These are phyloP conservation scores for Biston betularia DNA, from an alignment of 2,888 invertebrate species.

Conservation along the genomic window DNA sequence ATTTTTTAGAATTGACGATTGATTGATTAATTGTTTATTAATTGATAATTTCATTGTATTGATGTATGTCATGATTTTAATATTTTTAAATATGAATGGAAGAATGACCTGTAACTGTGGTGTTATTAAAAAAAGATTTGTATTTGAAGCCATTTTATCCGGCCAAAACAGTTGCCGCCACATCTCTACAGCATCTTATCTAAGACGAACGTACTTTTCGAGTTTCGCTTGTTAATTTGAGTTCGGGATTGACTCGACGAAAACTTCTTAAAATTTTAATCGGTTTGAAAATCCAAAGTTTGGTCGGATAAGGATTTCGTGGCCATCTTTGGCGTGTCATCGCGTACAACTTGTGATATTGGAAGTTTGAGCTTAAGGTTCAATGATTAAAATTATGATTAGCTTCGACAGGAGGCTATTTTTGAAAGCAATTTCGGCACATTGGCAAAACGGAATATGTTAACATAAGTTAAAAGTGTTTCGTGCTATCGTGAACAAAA, in stretches of 20 bases:
- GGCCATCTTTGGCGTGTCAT: slow-evolving; percentile 30
- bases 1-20: too few relatives aligned
- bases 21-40: too few relatives aligned
- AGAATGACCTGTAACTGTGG: too few relatives aligned
- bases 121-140: too few relatives aligned
- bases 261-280: slow-evolving; percentile 39
- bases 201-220: slow-evolving; percentile 29
- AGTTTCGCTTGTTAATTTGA: slow-evolving; percentile 38
- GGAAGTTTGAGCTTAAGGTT: slow-evolving; percentile 6
- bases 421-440: not conserved
- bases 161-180: slow-evolving; percentile 2
- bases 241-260: slow-evolving; percentile 36
- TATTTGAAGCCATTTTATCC: slow-evolving; percentile 4
- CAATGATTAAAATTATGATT: slow-evolving; percentile 23
- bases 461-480: too few relatives aligned
- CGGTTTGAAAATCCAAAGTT: slow-evolving; percentile 31
- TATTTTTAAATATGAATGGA: too few relatives aligned
- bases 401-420: not conserved
- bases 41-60: too few relatives aligned
- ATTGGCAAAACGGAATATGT: not conserved
- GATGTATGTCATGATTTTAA: too few relatives aligned
- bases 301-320: slow-evolving; percentile 27
- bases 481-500: too few relatives aligned
- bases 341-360: slow-evolving; percentile 21
- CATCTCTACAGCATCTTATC: slow-evolving; percentile 28